These are phyloP conservation scores for Zaprionus camerounensis DNA, from an alignment of 1,140 invertebrate species.

Conservation along the genomic window DNA sequence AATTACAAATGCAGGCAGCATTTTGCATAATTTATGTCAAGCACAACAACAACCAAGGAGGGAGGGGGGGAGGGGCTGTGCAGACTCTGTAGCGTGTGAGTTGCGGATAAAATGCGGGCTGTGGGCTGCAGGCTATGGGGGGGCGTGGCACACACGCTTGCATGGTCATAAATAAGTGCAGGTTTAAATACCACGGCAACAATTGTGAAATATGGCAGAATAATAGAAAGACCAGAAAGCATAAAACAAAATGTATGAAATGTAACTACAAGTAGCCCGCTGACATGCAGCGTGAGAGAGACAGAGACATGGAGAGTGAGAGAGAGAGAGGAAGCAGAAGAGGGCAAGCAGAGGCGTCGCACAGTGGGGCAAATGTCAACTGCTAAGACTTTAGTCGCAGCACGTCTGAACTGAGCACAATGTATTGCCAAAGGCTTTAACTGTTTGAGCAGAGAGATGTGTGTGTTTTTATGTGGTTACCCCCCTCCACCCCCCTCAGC, in stretches of 20 bases:
- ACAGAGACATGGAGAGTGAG: neutral
- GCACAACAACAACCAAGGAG: conserved; percentile 69
- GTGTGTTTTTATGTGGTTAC: neutral
- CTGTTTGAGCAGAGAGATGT: conserved; percentile 4
- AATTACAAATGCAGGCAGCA: conserved; percentile 80
- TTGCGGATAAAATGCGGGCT: neutral
- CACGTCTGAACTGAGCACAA: conserved; percentile 1
- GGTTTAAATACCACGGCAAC: conserved; percentile 81
- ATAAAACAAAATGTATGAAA: conserved; percentile 61
- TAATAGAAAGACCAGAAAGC: conserved; percentile 74
- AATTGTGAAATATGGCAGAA: conserved; percentile 82
- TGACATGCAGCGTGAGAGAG: conserved; percentile 26
- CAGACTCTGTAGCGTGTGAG: neutral
- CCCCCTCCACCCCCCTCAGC: neutral
- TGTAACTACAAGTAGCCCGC: conserved; percentile 59
- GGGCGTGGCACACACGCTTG: conserved; percentile 45
- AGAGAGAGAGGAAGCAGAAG: too few species aligned
- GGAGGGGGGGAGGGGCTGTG: too few species aligned
- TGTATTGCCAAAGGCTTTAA: conserved; percentile 38
- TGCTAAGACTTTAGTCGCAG: conserved; percentile 23
- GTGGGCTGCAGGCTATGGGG: neutral
- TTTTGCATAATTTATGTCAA: conserved; percentile 83
- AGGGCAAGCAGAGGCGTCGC: neutral
- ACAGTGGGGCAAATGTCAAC: conserved; percentile 43
- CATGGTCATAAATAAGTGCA: conserved; percentile 79